Percentiles rank a stretch among this genome's conserved stretches.
Evolutionary conservation across 2,888 invertebrate species (phyloP).

Genomic region (Anodontia alba): DNA sequence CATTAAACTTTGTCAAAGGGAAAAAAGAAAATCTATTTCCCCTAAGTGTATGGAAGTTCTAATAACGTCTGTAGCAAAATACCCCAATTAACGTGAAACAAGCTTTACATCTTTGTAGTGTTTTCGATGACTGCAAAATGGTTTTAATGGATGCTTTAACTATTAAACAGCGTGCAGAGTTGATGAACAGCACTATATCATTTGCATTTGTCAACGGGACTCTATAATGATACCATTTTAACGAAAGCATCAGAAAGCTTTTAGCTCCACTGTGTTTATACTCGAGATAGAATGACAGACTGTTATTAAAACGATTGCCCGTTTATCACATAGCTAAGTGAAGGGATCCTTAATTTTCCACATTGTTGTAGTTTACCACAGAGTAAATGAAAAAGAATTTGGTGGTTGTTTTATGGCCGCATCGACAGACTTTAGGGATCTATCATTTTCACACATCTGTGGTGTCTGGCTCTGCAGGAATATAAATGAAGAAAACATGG

Average conservation of each 20-base stretch:
- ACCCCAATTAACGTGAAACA: slow-evolving; percentile 57
- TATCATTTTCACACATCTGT: too few species aligned
- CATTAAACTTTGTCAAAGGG: slow-evolving; percentile 32
- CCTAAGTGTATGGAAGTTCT: slow-evolving; percentile 25
- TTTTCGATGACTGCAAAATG: slow-evolving; percentile 41
- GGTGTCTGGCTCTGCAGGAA: too few species aligned
- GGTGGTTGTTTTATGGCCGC: too few species aligned
- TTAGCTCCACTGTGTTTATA: slow-evolving; percentile 58
- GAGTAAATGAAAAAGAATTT: too few species aligned
- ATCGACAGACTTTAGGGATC: too few species aligned
- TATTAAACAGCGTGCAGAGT: slow-evolving; percentile 46
- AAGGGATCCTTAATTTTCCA: neutral
- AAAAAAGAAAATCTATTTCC: slow-evolving; percentile 41
- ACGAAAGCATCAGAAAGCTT: slow-evolving; percentile 61
- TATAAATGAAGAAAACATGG: too few species aligned
- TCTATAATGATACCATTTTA: slow-evolving; percentile 58
- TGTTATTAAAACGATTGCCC: slow-evolving; percentile 59
- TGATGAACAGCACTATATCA: slow-evolving; percentile 20
- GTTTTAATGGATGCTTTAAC: slow-evolving; percentile 59
- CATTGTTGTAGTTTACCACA: neutral
- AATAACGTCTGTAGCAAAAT: slow-evolving; percentile 33
- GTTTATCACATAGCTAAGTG: slow-evolving; percentile 45
- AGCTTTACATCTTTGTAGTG: slow-evolving; percentile 50
- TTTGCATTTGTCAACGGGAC: slow-evolving; percentile 59
- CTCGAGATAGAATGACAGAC: slow-evolving; percentile 49